Base-by-base conservation (phyloP, 2,888 invertebrate species). In the Candidula unifasciata region DNA sequence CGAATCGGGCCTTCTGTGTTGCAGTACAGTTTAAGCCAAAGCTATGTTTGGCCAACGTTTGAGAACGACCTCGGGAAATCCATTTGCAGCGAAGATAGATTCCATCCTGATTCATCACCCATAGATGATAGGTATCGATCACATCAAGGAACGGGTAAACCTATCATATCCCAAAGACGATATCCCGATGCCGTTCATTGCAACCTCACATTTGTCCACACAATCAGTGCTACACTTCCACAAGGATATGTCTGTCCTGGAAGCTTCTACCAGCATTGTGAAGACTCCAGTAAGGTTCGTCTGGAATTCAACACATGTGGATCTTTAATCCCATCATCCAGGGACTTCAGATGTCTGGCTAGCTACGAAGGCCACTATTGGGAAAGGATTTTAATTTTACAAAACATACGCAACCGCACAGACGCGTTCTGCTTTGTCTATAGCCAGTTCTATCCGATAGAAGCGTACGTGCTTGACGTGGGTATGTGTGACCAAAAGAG, bases 401-500 rank as follows among this genome's bases (percentile, higher is more conserved):
- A 90, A 86, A 91, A 90, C 80, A 24, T 85, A 8, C 80, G 74
- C 2, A 87, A 90, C 66, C 64, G 73, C 2, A 82, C 69, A 18
- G 90, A 91, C 68, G 88, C 87, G 0, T 69, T 88, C 10, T 92
- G 92, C 83, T 82, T 92, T 54, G 85, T 90, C 30, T 89, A 90
- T 77, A 89, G 89, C 33, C 87, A 89, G 30, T 80, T 90, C 27
- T 85, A 89, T 68, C 87, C 87, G 3, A 83, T 83, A 18, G 86
- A 88, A 33, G 85, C 90, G 6, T 68, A 91, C 60, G 73, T 90
- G 37, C 81, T 91, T 64, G 88, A 87, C 10, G 88, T 89, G 0
- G 88, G 89, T 13, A 88, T 91, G 80, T 91, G 91, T 87, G 90
- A 91, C 80, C 86, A 89, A 81, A 85, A 89, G 27, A 87, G 89